Conservation (phyloP, 2,888 invertebrate genomes). For the Panzeria rudis region DNA sequence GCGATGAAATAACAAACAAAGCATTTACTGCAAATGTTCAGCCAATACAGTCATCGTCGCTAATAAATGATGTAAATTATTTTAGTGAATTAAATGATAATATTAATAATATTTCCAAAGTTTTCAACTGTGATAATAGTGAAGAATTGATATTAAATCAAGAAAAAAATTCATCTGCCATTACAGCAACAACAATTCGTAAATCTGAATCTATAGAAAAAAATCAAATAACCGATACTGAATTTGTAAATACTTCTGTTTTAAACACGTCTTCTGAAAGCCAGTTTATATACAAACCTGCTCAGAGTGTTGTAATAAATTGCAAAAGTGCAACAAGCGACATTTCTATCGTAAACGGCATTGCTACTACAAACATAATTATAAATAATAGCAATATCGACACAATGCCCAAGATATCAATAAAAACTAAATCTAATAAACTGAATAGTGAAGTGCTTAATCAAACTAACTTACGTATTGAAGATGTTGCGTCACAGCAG, state of each 20-base stretch:
- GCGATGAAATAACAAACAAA: conserved; percentile 37
- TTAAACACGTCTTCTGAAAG: conserved; percentile 45
- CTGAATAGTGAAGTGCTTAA: conserved; percentile 69
- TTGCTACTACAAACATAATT: conserved; percentile 32
- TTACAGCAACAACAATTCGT: conserved; percentile 7
- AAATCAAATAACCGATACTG: conserved; percentile 4
- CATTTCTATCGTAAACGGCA: not conserved
- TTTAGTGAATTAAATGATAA: conserved; percentile 51
- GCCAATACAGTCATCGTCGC: conserved; percentile 42
- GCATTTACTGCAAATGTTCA: conserved; percentile 46
- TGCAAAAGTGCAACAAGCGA: conserved; percentile 20
- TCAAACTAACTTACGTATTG: conserved; percentile 84
- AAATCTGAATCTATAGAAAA: conserved; percentile 23
- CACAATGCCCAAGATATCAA: conserved; percentile 65
- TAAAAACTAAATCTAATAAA: conserved; percentile 52
- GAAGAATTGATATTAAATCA: conserved; percentile 46
- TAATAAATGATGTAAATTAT: conserved; percentile 45
- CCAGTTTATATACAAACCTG: conserved; percentile 39
- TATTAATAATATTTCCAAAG: conserved; percentile 43
- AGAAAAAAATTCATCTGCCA: conserved; percentile 42
- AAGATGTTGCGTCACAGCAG: conserved; percentile 80
- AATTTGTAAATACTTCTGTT: conserved; percentile 39
- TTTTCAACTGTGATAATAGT: conserved; percentile 59
- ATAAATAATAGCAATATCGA: conserved; percentile 50
- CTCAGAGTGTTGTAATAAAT: conserved; percentile 37